Conservation (phyloP, 1,140 invertebrate genomes). For the Aphidius gifuensis region DNA sequence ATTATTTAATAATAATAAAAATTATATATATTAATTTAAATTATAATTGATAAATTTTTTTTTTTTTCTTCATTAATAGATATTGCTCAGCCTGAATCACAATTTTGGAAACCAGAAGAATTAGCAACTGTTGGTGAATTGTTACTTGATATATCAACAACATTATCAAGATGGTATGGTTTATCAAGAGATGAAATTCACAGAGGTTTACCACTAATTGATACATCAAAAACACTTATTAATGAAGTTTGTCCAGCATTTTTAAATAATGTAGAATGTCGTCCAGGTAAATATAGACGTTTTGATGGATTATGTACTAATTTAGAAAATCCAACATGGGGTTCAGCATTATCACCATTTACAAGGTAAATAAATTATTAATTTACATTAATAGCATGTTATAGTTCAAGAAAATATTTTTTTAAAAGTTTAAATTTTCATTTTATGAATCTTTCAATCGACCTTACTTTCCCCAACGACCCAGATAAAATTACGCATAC, state of each 20-base stretch:
- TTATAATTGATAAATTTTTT: no score
- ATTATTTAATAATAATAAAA: not conserved
- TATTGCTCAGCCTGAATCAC: constrained; percentile 67
- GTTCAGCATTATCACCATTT: constrained; percentile 79
- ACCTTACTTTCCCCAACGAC: constrained; percentile 15
- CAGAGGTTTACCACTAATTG: constrained; percentile 81
- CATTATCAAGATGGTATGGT: constrained; percentile 72
- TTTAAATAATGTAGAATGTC: constrained; percentile 81
- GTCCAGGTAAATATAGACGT: constrained; percentile 84
- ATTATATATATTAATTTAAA: no score
- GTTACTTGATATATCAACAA: constrained; percentile 79
- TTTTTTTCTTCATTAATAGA: constrained; percentile 50
- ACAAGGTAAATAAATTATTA: constrained; percentile 59
- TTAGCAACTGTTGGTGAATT: constrained; percentile 81
- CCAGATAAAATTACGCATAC: not conserved
- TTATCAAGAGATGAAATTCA: constrained; percentile 82
- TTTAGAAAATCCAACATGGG: constrained; percentile 86
- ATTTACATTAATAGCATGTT: constrained; percentile 3
- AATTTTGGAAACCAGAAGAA: constrained; percentile 71
- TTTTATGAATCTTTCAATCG: constrained; percentile 1
- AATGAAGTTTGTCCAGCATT: constrained; percentile 84
- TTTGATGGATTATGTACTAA: constrained; percentile 93
- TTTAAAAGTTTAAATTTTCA: not conserved
- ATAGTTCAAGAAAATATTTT: not conserved
- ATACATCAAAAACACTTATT: constrained; percentile 85